Base-by-base conservation (phyloP, 2,113 vertebrate genomes). In the Aegithalos caudatus region DNA sequence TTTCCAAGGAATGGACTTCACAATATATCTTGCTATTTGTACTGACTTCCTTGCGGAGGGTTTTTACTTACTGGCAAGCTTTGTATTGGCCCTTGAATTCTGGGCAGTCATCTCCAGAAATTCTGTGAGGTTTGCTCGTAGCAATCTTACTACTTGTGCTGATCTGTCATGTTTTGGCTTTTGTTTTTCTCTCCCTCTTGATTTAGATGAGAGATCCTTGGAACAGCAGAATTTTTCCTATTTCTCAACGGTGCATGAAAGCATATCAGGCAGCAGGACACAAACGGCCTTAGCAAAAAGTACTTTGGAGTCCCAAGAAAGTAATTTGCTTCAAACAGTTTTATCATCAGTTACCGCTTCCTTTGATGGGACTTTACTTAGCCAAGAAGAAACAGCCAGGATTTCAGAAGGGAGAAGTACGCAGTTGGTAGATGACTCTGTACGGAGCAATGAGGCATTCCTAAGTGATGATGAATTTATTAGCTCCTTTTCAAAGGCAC, bases 201-300 rank as follows among this genome's bases (percentile, higher is more conserved):
- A 86, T 95, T 42, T 76, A 99, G 99, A 97, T 90, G 96, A 97
- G 47, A 96, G 62, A 44, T 81, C 88, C 23, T 62, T 53, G 88
- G 97, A 96, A 38, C 95, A 88, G 95, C 96, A 80, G 73, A 92
- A 96, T 94, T 97, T 90, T 62, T 95, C 98, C 58, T 87, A 95
- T 47, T 95, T 81, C 82, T 94, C 96, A 29, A 10, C 74, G 94
- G 54, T 76, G 29, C 89, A 76, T 86, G 95, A 95, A 85, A 97
- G 88, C 78, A 23, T 94, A 73, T 91, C 72, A 76, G 94, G 79
- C 88, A 95, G 94, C 79, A 54, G 92, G 56, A 96, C 97, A 90
- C 97, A 95, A 37, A 97, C 90, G 44, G 97, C 98, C 98, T 98
- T 98, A 98, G 88, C 96, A 65, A 95, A 95, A 80, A 96, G 96